A percentile compares a stretch with the other conserved stretches of the same genome.
Evolutionary conservation across 2,113 vertebrate genomes (phyloP).

Genomic region (Cygnus atratus): DNA sequence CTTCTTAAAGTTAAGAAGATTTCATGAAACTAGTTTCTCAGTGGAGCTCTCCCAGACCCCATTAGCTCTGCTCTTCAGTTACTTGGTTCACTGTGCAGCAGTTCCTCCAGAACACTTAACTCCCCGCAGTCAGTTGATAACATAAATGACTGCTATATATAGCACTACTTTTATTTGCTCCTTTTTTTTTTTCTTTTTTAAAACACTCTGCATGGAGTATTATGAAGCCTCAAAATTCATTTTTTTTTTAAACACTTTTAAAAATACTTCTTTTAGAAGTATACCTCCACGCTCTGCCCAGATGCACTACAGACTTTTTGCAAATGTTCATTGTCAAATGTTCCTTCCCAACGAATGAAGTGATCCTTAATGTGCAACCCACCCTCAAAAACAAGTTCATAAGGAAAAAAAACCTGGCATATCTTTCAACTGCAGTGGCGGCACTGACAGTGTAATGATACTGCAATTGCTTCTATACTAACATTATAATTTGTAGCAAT

Average conservation of each 20-base stretch:
- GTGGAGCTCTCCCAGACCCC: background rate
- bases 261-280: background rate
- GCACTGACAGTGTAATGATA: conserved; percentile 9
- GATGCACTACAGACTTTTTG: background rate
- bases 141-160: background rate
- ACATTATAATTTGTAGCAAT: conserved; percentile 24
- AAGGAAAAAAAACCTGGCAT: background rate
- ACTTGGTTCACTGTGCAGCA: background rate
- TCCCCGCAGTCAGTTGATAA: background rate
- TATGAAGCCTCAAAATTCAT: background rate
- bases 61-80: conserved; percentile 4
- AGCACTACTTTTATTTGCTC: background rate
- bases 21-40: background rate
- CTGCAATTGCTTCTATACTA: background rate
- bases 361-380: background rate
- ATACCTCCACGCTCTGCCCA: background rate
- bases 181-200: background rate
- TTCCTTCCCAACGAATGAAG: background rate
- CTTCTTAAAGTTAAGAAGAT: background rate
- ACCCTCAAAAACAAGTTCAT: background rate
- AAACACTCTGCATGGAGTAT: background rate
- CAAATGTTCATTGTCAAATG: background rate
- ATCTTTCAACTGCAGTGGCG: background rate
- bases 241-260: background rate
- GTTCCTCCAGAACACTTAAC: background rate